These are phyloP conservation scores for Psilopogon haemacephalus DNA, from an alignment of 2,113 vertebrate species.

Conservation along the genomic window DNA sequence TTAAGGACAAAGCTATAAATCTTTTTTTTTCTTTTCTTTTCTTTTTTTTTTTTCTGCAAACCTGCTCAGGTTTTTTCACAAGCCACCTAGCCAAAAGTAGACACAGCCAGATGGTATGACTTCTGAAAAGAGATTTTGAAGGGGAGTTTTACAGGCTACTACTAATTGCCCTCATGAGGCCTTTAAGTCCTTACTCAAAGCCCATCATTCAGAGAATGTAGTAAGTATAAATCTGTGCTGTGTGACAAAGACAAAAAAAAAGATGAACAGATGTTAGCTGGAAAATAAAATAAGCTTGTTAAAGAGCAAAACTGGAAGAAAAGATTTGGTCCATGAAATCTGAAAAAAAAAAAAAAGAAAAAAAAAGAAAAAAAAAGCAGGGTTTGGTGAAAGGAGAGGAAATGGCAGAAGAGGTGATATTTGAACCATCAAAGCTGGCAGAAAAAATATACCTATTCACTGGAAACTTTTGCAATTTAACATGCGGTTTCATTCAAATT, in stretches of 20 bases:
- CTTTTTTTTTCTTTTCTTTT: accelerated
- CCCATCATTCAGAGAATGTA: neutral
- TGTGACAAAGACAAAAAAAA: neutral
- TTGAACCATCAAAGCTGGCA: neutral
- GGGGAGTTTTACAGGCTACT: neutral
- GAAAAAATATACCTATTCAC: neutral
- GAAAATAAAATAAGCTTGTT: neutral
- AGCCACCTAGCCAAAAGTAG: neutral
- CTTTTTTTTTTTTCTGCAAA: neutral
- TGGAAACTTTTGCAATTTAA: neutral
- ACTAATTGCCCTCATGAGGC: neutral
- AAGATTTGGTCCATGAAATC: neutral
- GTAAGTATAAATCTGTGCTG: neutral
- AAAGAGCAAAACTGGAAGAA: neutral
- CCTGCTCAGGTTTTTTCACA: neutral
- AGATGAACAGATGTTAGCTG: neutral
- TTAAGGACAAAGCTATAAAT: neutral
- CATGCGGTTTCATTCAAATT: neutral
- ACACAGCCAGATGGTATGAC: neutral
- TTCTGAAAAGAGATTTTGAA: neutral
- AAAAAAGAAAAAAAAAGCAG: neutral
- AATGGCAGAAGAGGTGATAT: neutral
- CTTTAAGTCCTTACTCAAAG: neutral
- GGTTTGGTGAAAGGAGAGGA: neutral
- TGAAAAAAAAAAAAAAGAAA: neutral